phyloP scores from a whole-genome alignment of 1,140 invertebrate species.

The Scaptomyza hsui region DNA sequence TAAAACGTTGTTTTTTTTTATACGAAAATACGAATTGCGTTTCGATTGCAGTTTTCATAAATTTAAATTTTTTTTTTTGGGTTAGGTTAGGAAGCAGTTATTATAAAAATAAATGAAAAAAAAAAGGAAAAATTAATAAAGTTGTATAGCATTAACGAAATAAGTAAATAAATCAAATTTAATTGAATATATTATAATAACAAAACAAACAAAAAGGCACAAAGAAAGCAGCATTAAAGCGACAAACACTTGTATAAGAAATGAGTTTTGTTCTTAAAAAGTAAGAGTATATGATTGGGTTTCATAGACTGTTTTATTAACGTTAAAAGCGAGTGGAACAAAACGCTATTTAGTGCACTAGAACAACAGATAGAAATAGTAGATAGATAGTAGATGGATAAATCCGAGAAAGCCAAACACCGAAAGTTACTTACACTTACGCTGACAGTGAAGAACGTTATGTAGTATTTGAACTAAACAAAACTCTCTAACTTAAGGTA shows the following conservation, averaged over 20 bases:
- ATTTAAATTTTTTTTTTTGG: constrained; percentile 43
- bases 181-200: constrained; percentile 22
- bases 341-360: constrained; percentile 34
- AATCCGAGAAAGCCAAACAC: constrained; percentile 66
- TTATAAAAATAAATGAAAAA: constrained; percentile 65
- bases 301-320: constrained; percentile 4
- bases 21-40: constrained; percentile 44
- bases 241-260: constrained; percentile 18
- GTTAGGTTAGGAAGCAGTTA: constrained; percentile 68
- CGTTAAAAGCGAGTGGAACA: constrained; percentile 6
- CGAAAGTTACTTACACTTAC: constrained; percentile 65
- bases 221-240: constrained; percentile 43
- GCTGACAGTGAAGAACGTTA: too few relatives aligned
- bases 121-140: constrained; percentile 56
- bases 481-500: constrained; percentile 55
- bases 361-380: constrained; percentile 34
- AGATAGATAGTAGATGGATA: constrained; percentile 16
- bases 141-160: constrained; percentile 33
- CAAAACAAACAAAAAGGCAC: constrained; percentile 23
- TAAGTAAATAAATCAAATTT: constrained; percentile 2
- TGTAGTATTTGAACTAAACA: constrained; percentile 33
- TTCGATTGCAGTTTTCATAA: constrained; percentile 65
- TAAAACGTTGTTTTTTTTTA: constrained; percentile 50
- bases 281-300: not conserved
- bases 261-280: constrained; percentile 20